These are phyloP conservation scores for Xerus inauris DNA, from an alignment of 2,113 vertebrate genomes.

Conservation along the genomic window DNA sequence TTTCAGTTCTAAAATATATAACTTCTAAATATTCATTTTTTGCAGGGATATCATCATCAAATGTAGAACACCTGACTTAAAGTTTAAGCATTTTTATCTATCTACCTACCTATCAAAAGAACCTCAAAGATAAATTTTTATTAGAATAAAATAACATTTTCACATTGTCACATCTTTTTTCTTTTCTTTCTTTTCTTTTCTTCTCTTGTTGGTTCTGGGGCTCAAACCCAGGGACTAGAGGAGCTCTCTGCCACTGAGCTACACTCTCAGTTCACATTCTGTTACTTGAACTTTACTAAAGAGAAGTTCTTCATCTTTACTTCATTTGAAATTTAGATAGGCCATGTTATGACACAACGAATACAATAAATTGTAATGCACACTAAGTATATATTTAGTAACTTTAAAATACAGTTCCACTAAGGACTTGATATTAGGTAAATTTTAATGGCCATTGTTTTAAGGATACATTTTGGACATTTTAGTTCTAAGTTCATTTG, in stretches of 20 bases:
- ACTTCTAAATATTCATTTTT: slow-evolving; percentile 21
- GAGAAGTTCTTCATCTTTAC: slow-evolving; percentile 20
- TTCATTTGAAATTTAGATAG: slow-evolving; percentile 28
- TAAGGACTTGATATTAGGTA: neutral
- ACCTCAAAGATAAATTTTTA: neutral
- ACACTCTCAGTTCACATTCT: neutral
- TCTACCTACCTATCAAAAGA: neutral
- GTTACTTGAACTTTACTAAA: slow-evolving; percentile 4
- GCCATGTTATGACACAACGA: neutral
- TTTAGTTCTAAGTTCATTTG: neutral
- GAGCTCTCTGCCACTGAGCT: too few species aligned
- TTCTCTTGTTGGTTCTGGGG: too few species aligned
- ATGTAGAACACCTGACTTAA: slow-evolving; percentile 22
- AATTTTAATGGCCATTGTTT: slow-evolving; percentile 39
- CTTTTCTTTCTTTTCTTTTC: too few species aligned
- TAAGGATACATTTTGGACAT: neutral
- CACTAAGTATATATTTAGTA: neutral
- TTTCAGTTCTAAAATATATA: slow-evolving; percentile 14
- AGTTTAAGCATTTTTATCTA: slow-evolving; percentile 19
- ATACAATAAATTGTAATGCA: neutral
- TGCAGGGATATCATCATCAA: neutral
- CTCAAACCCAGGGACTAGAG: too few species aligned
- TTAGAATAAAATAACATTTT: slow-evolving; percentile 44
- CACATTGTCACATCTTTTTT: neutral
- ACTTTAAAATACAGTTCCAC: neutral